A percentile compares a stretch with the other conserved stretches of the same genome.
Conservation (phyloP, 2,888 invertebrate genomes). For the Drosophila ustulata region DNA sequence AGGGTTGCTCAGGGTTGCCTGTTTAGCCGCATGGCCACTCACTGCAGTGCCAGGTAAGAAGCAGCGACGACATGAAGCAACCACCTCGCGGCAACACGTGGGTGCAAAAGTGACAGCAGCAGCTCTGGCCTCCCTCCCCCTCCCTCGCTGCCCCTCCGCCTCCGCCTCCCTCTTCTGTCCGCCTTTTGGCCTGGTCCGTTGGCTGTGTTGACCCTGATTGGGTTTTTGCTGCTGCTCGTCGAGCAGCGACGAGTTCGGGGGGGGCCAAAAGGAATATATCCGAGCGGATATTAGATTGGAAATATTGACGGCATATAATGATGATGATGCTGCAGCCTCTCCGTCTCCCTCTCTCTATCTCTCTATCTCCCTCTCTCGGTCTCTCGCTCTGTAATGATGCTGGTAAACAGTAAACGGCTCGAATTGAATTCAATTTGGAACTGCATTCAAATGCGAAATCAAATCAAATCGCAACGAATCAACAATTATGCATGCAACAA, state of each 20-base stretch:
- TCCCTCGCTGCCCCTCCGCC: neutral
- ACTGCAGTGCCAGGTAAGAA: conserved; percentile 55
- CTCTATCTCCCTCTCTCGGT: neutral
- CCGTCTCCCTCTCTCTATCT: neutral
- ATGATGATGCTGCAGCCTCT: conserved; percentile 37
- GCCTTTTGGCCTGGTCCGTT: conserved; percentile 5
- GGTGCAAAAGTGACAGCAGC: conserved; percentile 71
- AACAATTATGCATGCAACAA: conserved; percentile 54
- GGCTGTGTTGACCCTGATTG: conserved; percentile 65
- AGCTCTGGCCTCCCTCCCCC: conserved; percentile 13
- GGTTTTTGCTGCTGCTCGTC: conserved; percentile 65
- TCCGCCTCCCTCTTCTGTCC: neutral
- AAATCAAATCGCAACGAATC: conserved; percentile 54
- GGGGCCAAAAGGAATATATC: neutral
- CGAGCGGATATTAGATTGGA: conserved; percentile 73
- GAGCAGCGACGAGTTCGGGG: neutral
- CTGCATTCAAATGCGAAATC: conserved; percentile 51
- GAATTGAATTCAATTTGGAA: conserved; percentile 47
- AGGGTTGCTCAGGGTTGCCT: conserved; percentile 53
- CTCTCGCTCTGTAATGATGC: conserved; percentile 32
- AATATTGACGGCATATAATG: conserved; percentile 73
- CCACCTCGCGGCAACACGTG: conserved; percentile 52
- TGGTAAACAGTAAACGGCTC: conserved; percentile 51
- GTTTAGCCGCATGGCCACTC: conserved; percentile 70
- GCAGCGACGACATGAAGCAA: conserved; percentile 45